Conservation (phyloP, 2,113 vertebrate genomes). For the Chascanopsetta lugubris region DNA sequence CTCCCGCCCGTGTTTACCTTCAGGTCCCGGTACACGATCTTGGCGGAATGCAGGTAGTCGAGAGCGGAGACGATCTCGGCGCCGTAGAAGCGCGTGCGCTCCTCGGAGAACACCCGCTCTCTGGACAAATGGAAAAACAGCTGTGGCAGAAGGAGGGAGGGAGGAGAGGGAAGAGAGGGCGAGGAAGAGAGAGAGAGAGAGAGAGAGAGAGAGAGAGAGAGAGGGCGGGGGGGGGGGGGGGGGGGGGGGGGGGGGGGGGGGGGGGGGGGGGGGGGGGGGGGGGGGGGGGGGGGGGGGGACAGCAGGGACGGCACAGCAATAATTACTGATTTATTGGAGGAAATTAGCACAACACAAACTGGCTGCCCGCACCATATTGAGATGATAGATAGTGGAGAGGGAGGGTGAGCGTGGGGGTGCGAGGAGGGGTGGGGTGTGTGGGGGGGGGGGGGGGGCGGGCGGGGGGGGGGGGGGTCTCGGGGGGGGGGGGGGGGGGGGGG, state of each 20-base stretch:
- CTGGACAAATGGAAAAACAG: constrained; percentile 99
- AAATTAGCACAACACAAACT: constrained; percentile 99
- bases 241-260: constrained; percentile 19
- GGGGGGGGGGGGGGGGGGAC: constrained; percentile 37
- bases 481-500: constrained; percentile 89
- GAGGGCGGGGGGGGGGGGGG: constrained; percentile 72
- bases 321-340: constrained; percentile 99
- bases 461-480: constrained; percentile 81
- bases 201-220: constrained; percentile 6
- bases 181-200: constrained; percentile 15
- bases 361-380: constrained; percentile 99
- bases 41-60: constrained; percentile 98
- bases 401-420: constrained; percentile 59
- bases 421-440: constrained; percentile 26
- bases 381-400: constrained; percentile 93
- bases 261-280: constrained; percentile 82
- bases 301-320: constrained; percentile 99
- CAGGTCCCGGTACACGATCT: constrained; percentile 99
- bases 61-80: constrained; percentile 98
- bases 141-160: constrained; percentile 85
- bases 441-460: constrained; percentile 64
- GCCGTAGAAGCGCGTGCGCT: constrained; percentile 98
- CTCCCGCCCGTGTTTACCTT: constrained; percentile 93
- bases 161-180: constrained; percentile 18
- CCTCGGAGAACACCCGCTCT: constrained; percentile 99